These are phyloP conservation scores for Tetraodon nigroviridis DNA, from an alignment of 2,113 vertebrate species.

Conservation along the genomic window DNA sequence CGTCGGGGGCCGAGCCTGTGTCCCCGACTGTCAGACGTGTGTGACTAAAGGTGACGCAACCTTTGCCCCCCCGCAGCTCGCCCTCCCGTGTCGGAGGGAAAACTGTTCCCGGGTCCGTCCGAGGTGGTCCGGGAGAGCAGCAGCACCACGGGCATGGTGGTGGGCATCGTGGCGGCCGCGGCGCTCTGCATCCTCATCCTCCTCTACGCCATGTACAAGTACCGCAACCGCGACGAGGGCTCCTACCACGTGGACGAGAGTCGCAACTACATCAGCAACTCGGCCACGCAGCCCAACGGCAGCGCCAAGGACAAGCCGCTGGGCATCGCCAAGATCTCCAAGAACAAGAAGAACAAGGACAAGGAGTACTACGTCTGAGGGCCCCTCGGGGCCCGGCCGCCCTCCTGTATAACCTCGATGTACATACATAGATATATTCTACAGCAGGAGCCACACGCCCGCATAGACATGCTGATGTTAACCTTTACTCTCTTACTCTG, in stretches of 20 bases:
- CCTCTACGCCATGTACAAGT: slow-evolving; percentile 99
- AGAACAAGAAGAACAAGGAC: slow-evolving; percentile 99
- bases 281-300: slow-evolving; percentile 95
- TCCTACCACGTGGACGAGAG: slow-evolving; percentile 99
- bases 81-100: slow-evolving; percentile 86
- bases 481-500: slow-evolving; percentile 56
- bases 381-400: slow-evolving; percentile 42
- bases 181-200: slow-evolving; percentile 99
- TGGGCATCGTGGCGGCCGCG: slow-evolving; percentile 80
- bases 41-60: too few relatives aligned
- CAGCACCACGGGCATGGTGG: slow-evolving; percentile 94
- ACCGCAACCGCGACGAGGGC: slow-evolving; percentile 97
- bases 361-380: slow-evolving; percentile 99
- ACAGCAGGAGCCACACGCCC: slow-evolving; percentile 45
- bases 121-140: slow-evolving; percentile 72
- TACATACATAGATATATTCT: slow-evolving; percentile 75
- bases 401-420: slow-evolving; percentile 71
- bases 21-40: too few relatives aligned
- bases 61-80: slow-evolving; percentile 76
- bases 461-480: slow-evolving; percentile 62
- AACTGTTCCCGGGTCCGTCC: slow-evolving; percentile 84
- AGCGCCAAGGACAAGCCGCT: slow-evolving; percentile 97
- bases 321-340: slow-evolving; percentile 95
- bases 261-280: slow-evolving; percentile 99
- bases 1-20: too few relatives aligned